Percentiles rank a stretch among this genome's conserved stretches.
These are phyloP conservation scores for Passer montanus DNA, from an alignment of 2,113 vertebrate species.

Conservation along the genomic window DNA sequence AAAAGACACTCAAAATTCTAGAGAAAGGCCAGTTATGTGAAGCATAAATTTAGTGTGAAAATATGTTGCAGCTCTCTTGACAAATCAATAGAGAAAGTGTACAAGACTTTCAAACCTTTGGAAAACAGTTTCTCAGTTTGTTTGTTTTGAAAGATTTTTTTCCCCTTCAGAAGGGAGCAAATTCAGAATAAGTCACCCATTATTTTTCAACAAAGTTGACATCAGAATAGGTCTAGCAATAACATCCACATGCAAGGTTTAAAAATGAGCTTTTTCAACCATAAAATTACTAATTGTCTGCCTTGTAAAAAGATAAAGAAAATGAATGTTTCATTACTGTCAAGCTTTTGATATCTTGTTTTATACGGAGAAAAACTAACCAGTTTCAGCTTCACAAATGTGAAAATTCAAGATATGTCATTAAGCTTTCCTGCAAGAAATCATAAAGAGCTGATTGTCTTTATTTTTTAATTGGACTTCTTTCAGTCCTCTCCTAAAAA, in stretches of 20 bases:
- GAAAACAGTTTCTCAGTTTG: background rate
- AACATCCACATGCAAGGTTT: slow-evolving; percentile 64
- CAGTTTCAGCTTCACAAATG: slow-evolving; percentile 66
- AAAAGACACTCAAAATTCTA: background rate
- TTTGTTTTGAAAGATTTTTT: slow-evolving; percentile 17
- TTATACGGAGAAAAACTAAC: slow-evolving; percentile 71
- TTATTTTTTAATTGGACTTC: slow-evolving; percentile 59
- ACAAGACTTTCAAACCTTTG: background rate
- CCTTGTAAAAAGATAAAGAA: slow-evolving; percentile 78
- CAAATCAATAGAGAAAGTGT: background rate
- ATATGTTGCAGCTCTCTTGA: background rate
- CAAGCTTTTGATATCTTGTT: slow-evolving; percentile 70
- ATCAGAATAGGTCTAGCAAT: slow-evolving; percentile 64
- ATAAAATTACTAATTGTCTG: slow-evolving; percentile 80
- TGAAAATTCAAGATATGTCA: slow-evolving; percentile 70
- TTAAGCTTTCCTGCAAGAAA: slow-evolving; percentile 61
- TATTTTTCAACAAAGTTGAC: slow-evolving; percentile 68
- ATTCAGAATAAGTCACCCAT: slow-evolving; percentile 31
- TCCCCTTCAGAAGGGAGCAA: background rate
- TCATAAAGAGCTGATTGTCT: slow-evolving; percentile 56
- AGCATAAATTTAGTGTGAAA: background rate
- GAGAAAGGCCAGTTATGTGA: background rate
- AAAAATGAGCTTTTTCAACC: slow-evolving; percentile 74
- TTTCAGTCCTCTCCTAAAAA: slow-evolving; percentile 38
- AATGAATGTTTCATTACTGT: slow-evolving; percentile 76